These are phyloP conservation scores for Leptopilina drosophilae DNA, from an alignment of 2,888 invertebrate genomes.

Conservation along the genomic window DNA sequence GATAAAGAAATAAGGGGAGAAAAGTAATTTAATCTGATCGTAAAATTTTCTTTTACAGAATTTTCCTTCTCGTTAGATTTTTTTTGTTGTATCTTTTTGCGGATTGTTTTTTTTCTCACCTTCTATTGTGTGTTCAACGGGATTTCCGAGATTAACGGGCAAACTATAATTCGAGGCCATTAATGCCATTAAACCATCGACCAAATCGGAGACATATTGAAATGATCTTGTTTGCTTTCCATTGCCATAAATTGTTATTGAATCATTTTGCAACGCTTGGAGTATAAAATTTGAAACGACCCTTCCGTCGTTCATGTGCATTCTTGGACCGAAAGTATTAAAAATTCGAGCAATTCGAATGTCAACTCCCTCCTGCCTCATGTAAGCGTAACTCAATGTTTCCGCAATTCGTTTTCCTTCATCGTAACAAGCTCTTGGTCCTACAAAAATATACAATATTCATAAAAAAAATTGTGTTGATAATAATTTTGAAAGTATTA, in stretches of 20 bases:
- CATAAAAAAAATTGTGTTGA: no score
- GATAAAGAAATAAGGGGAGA: no score
- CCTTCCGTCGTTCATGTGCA: conserved; percentile 99
- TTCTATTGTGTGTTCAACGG: conserved; percentile 97
- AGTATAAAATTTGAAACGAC: conserved; percentile 99
- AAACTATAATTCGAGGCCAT: conserved; percentile 96
- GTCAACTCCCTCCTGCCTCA: conserved; percentile 96
- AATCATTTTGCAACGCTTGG: conserved; percentile 95
- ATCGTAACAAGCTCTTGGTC: conserved; percentile 98
- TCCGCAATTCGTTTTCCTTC: conserved; percentile 99
- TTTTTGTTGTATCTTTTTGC: not conserved
- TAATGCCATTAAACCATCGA: conserved; percentile 93
- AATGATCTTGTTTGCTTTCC: conserved; percentile 96
- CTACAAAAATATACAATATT: conserved; percentile 76
- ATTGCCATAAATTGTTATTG: conserved; percentile 93
- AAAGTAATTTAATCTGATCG: no score
- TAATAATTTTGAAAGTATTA: no score
- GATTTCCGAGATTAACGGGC: conserved; percentile 98
- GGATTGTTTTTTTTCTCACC: conserved; percentile 77
- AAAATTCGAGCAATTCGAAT: conserved; percentile 98
- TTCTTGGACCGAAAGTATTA: conserved; percentile 98
- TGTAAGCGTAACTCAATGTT: conserved; percentile 96
- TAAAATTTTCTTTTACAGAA: no score
- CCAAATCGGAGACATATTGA: conserved; percentile 98
- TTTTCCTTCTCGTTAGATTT: no score